phyloP scores from a whole-genome alignment of 2,113 vertebrate species.

The Thinocorus orbignyianus region DNA sequence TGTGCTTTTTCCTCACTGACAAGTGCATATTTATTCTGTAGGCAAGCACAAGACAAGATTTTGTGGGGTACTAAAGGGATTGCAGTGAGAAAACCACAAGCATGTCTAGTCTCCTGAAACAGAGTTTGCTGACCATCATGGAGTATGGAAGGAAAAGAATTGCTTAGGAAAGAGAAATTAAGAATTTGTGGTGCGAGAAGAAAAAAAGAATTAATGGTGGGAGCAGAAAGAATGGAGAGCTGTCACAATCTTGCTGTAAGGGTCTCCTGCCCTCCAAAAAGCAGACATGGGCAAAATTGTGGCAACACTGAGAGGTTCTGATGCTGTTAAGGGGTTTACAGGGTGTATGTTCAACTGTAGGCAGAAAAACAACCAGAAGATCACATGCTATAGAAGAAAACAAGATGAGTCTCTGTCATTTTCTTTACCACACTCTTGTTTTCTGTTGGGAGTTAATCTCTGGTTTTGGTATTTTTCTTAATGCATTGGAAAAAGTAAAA shows the following conservation, averaged over 20 bases:
- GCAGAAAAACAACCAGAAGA: neutral
- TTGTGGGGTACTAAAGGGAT: neutral
- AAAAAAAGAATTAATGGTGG: neutral
- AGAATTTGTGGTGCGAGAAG: neutral
- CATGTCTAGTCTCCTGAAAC: neutral
- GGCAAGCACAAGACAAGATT: neutral
- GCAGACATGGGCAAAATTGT: neutral
- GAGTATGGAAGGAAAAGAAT: neutral
- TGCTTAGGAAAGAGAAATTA: neutral
- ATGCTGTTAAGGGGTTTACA: neutral
- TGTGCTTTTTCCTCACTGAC: neutral
- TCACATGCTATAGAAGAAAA: neutral
- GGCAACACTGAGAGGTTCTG: neutral
- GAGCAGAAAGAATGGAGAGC: neutral
- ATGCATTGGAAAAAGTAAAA: neutral
- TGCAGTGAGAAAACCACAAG: neutral
- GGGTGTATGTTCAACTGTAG: neutral
- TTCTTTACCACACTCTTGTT: neutral
- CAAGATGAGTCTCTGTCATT: neutral
- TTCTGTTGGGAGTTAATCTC: neutral
- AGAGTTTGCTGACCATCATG: neutral
- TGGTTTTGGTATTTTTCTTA: neutral
- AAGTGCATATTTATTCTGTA: neutral
- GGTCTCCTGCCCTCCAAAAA: neutral
- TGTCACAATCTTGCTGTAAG: neutral